Evolutionary conservation across 2,888 invertebrate species (phyloP).

Genomic region (Syrista parreyssii): DNA sequence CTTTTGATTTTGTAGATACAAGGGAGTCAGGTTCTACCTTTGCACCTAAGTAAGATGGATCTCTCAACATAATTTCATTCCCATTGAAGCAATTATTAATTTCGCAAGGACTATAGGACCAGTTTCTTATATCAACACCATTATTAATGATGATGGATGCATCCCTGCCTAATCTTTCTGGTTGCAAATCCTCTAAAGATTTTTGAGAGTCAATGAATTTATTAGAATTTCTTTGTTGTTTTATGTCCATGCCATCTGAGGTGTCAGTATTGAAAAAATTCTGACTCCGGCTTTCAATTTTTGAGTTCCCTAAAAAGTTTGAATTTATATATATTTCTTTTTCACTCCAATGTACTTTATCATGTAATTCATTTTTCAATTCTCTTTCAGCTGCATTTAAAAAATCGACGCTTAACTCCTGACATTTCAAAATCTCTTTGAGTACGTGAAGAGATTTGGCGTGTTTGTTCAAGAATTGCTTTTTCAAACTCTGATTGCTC

Average conservation of each 20-base stretch:
- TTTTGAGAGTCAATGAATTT: not conserved
- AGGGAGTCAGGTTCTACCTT: not conserved
- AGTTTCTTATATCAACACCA: not conserved
- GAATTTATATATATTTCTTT: not conserved
- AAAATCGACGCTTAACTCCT: not conserved
- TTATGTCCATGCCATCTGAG: not conserved
- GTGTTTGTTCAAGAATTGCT: not conserved
- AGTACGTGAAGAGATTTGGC: not conserved
- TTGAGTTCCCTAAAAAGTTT: not conserved
- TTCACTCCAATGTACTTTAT: not conserved
- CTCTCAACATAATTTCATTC: not conserved
- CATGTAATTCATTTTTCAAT: not conserved
- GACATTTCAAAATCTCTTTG: not conserved
- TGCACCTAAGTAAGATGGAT: not conserved
- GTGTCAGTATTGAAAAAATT: not conserved
- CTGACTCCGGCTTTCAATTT: not conserved
- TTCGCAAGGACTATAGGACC: not conserved
- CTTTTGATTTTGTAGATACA: not conserved
- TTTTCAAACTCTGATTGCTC: not conserved
- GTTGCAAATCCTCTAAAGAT: not conserved
- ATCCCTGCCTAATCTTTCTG: not conserved
- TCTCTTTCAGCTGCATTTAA: not conserved
- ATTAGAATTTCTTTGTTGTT: not conserved
- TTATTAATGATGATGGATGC: not conserved
- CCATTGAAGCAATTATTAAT: not conserved